A percentile compares a stretch with the other conserved stretches of the same genome.
phyloP scores from a whole-genome alignment of 2,797 vertebrate species.

The Micrastur ruficollis region DNA sequence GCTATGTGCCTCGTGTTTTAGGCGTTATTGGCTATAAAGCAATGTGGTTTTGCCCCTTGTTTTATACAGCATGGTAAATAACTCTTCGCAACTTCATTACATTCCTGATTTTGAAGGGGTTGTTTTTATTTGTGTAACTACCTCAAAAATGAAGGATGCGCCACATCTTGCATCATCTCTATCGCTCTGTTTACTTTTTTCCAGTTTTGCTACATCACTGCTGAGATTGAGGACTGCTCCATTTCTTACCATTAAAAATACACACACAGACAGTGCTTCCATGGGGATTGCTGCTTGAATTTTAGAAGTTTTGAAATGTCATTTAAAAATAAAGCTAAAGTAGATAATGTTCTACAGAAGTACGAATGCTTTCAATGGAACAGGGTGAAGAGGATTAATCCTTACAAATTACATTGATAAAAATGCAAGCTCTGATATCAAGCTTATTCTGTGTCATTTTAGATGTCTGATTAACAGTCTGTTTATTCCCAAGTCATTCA shows the following conservation, averaged over 20 bases:
- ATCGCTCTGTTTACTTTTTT: not conserved
- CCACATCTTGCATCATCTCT: not conserved
- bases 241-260: not conserved
- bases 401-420: not conserved
- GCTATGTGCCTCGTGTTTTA: not conserved
- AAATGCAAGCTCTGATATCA: not conserved
- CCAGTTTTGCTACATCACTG: not conserved
- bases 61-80: not conserved
- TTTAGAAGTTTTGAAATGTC: not conserved
- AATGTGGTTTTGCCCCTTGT: not conserved
- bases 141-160: not conserved
- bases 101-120: not conserved
- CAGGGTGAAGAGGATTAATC: not conserved
- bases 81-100: not conserved
- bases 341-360: not conserved
- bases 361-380: not conserved
- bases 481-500: not conserved
- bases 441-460: not conserved
- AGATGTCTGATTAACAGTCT: not conserved
- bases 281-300: not conserved
- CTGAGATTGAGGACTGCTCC: not conserved
- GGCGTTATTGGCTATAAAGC: not conserved
- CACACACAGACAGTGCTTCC: not conserved
- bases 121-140: not conserved
- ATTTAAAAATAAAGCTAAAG: conserved; percentile 6